Base-by-base conservation (phyloP, 2,113 vertebrate species). In the Vombatus ursinus region DNA sequence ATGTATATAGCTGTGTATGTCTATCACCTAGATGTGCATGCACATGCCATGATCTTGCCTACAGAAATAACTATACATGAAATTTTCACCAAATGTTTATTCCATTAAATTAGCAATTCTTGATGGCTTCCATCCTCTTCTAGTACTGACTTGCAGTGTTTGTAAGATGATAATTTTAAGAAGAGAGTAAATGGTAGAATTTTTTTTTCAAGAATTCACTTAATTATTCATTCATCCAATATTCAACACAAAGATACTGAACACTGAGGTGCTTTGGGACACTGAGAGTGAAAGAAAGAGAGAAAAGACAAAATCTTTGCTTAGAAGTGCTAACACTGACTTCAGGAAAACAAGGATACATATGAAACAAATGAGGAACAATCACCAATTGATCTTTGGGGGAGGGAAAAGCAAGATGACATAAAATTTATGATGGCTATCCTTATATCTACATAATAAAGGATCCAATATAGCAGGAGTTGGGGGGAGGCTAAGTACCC, bases 171-270 rank as follows among this genome's bases (percentile, higher is more conserved):
- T 47, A 92, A 89, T 50, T 93, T 52, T 95, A 50, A 90, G 84
- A 90, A 92, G n/a, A 51, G 25, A 92, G n/a, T 54, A 84, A 51
- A 94, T 24, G 57, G 49, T 90, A 47, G 26, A 50, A 95, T 68
- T 49, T 26, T 93, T 92, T 77, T 77, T 84, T 3, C 61, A 90
- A 48, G 14, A n/a, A 92, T 95, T 90, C n/a, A 48, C 37, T 16
- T 84, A 92, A 84, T 95, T 52, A 84, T 48, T 96, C 94, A 44
- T 51, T 61, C 37, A 94, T 50, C 68, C 61, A 95, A 48, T 53
- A 84, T 95, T 92, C 53, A 95, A 50, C 92, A 2, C 25, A 84
- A 2, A 19, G 26, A 22, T 89, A 68, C 90, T 90, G 52, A 90
- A 31, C 68, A 89, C 47, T 37, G 48, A 90, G 19, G 90, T 94